Conservation (phyloP, 1,140 invertebrate genomes). For the Aphelinus atriplicis region DNA sequence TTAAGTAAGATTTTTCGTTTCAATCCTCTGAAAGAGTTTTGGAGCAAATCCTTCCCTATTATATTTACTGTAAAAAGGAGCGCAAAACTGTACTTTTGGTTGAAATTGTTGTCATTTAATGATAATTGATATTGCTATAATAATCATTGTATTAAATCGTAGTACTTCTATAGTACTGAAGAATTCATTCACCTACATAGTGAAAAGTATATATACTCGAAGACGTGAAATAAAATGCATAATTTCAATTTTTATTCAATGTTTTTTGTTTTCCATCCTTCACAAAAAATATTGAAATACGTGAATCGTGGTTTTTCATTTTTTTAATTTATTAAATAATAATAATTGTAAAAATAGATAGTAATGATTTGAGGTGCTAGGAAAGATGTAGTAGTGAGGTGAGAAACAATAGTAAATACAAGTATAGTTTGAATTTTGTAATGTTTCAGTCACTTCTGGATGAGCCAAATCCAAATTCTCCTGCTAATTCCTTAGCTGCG, state of each 20-base stretch:
- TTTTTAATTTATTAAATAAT: background rate
- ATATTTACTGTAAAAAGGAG: conserved; percentile 43
- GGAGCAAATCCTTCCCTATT: conserved; percentile 23
- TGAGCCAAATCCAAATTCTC: conserved; percentile 78
- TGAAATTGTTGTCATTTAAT: conserved; percentile 48
- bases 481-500: conserved; percentile 76
- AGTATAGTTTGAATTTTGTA: conserved; percentile 10
- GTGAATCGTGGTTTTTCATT: background rate
- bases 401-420: background rate
- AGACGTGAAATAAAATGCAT: conserved; percentile 59
- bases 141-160: conserved; percentile 26
- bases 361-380: no score
- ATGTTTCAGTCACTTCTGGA: conserved; percentile 70
- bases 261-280: conserved; percentile 45
- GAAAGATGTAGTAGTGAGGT: no score
- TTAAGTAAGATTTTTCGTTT: conserved; percentile 46
- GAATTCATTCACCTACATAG: conserved; percentile 50
- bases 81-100: conserved; percentile 48
- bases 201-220: conserved; percentile 50
- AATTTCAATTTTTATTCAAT: conserved; percentile 56
- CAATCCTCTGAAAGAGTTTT: conserved; percentile 38
- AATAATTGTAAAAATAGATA: no score
- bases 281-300: conserved; percentile 2
- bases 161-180: conserved; percentile 40
- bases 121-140: conserved; percentile 38